Base-by-base conservation (phyloP, 64 coral and sea anemone species). In the Exaiptasia diaphana region DNA sequence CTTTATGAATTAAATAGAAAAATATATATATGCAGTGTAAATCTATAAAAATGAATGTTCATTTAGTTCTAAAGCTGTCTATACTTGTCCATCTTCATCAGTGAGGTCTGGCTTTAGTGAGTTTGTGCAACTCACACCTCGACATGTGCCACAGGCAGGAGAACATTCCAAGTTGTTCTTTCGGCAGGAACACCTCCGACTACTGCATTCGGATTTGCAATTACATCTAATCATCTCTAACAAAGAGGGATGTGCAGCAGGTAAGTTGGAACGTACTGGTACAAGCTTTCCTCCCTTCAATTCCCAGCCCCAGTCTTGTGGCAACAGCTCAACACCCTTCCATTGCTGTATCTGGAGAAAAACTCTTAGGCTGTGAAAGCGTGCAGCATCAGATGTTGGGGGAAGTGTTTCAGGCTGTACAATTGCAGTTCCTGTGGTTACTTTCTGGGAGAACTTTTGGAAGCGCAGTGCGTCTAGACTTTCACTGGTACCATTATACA, bases 351-450 rank as follows among this genome's bases (percentile, higher is more conserved):
- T 44, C 38, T 60, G 75, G 0, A 59, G 53, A 54, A 3, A 78
- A 1, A 40, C 18, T 17, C 45, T 5, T 17, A 40, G 75, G 54
- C 53, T 39, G 34, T 26, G 53, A 41, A 41, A 80, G 15, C n/a
- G 11, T 18, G 82, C 90, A 21, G 82, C 89, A 46, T 81, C 82
- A 39, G 81, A 64, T 46, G 82, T 92, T 24, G 82, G 90, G 32
- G 81, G 63, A n/a, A 85, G 29, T 39, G 39, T 85, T 54, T 85
- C 50, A 22, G 89, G 73, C 67, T 80, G 62, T 22, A 85, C 48
- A 18, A 75, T 58, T 18, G 81, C 60, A 62, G 27, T 69, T 2
- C 53, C 53, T 14, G 36, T 74, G 18, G 79, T 29, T 4, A 90
- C 41, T 34, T 83, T 90, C 52, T 92, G 50, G 41, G 33, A 86